Conservation (phyloP, 2,888 invertebrate genomes). For the Arge pagana region DNA sequence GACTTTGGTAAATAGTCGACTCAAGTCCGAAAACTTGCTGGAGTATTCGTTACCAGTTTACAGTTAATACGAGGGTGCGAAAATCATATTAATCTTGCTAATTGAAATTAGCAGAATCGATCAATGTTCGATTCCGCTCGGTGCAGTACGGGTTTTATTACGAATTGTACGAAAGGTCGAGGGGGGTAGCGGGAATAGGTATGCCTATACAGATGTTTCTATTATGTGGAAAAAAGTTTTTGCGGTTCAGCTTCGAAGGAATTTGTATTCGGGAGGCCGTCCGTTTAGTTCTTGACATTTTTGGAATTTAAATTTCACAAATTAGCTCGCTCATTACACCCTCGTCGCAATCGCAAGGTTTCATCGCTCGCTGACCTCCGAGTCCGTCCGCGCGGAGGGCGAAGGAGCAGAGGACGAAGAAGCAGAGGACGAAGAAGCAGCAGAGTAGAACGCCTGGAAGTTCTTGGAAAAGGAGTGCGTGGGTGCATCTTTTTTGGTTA, state of each 20-base stretch:
- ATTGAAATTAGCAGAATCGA: too few relatives aligned
- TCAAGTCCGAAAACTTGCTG: too few relatives aligned
- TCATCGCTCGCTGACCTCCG: conserved; percentile 2
- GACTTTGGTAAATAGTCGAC: too few relatives aligned
- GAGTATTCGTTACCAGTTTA: too few relatives aligned
- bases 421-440: neutral
- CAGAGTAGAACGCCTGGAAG: conserved; percentile 26
- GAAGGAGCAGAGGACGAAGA: neutral
- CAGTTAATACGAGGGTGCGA: too few relatives aligned
- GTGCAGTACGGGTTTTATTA: too few relatives aligned
- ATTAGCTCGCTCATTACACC: conserved; percentile 57
- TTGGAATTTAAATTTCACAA: conserved; percentile 52
- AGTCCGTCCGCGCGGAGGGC: neutral
- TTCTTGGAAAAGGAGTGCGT: conserved; percentile 54
- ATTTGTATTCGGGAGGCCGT: too few relatives aligned
- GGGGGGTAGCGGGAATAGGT: conserved; percentile 4
- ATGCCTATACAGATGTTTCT: conserved; percentile 1
- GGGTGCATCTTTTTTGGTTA: conserved; percentile 41
- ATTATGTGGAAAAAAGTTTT: conserved; percentile 6
- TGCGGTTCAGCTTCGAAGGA: conserved; percentile 25
- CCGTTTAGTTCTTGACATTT: too few relatives aligned
- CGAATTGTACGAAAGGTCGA: too few relatives aligned
- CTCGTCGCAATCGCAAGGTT: conserved; percentile 43
- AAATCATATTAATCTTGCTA: too few relatives aligned
- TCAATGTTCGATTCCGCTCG: too few relatives aligned